These are phyloP conservation scores for Gambusia holbrooki DNA, from an alignment of 2,113 vertebrate species.

Conservation along the genomic window DNA sequence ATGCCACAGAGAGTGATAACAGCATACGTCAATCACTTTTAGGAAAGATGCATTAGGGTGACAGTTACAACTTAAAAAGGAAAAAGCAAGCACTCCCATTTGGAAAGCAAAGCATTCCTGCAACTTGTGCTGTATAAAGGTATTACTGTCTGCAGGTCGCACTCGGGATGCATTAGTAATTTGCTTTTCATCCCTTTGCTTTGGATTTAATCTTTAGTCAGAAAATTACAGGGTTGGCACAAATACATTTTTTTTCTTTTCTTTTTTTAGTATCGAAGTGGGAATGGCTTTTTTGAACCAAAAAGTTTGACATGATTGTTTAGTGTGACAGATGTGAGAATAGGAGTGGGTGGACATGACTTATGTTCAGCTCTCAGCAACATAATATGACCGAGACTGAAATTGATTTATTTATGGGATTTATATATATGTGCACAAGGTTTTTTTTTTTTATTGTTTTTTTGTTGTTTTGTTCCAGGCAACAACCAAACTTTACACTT, in stretches of 20 bases:
- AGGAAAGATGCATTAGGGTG: conserved; percentile 58
- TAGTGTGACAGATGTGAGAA: conserved; percentile 78
- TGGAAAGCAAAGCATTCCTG: conserved; percentile 38
- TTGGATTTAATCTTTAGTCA: conserved; percentile 48
- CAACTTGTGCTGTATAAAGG: conserved; percentile 21
- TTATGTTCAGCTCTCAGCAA: conserved; percentile 71
- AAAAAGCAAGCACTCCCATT: conserved; percentile 46
- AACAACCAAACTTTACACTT: not conserved
- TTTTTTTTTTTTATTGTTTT: not conserved
- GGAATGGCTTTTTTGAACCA: conserved; percentile 50
- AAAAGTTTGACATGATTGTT: conserved; percentile 70
- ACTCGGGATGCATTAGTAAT: conserved; percentile 9
- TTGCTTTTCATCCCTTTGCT: conserved; percentile 33
- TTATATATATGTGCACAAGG: conserved; percentile 6
- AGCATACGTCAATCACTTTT: conserved; percentile 71
- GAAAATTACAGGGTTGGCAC: conserved; percentile 26
- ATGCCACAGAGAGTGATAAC: conserved; percentile 71
- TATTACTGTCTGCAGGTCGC: conserved; percentile 19
- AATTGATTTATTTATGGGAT: conserved; percentile 63
- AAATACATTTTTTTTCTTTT: conserved; percentile 48
- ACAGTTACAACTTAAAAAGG: conserved; percentile 57
- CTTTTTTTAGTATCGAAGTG: conserved; percentile 40
- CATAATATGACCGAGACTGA: conserved; percentile 67
- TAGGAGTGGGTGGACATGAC: conserved; percentile 69
- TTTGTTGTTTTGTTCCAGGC: conserved; percentile 12